Conservation (phyloP, 2,888 invertebrate species). For the Nymphalis c-album region DNA sequence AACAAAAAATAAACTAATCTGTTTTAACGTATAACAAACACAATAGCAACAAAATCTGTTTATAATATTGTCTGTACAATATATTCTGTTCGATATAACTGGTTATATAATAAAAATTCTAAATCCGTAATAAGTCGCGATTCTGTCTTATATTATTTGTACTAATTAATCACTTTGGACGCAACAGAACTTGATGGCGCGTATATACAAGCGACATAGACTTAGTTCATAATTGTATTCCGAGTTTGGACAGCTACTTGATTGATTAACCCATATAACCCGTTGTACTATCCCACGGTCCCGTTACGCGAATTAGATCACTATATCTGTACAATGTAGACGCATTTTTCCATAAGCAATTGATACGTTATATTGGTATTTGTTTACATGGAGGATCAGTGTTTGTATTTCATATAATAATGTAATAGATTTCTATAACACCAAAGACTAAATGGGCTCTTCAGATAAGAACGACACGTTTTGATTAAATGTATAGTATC, state of each 20-base stretch:
- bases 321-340: slow-evolving; percentile 50
- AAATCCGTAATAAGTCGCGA: slow-evolving; percentile 19
- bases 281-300: slow-evolving; percentile 48
- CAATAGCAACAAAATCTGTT: background rate
- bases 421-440: slow-evolving; percentile 26
- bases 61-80: no score
- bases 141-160: slow-evolving; percentile 34
- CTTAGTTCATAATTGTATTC: slow-evolving; percentile 80
- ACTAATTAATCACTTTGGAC: slow-evolving; percentile 71
- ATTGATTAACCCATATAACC: slow-evolving; percentile 67
- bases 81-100: background rate
- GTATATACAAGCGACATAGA: slow-evolving; percentile 67
- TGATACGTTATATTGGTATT: slow-evolving; percentile 21
- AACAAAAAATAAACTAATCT: no score
- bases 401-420: slow-evolving; percentile 34
- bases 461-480: background rate
- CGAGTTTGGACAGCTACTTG: slow-evolving; percentile 73
- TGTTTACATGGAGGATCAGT: slow-evolving; percentile 28
- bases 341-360: slow-evolving; percentile 33
- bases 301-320: slow-evolving; percentile 53
- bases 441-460: slow-evolving; percentile 13
- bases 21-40: background rate
- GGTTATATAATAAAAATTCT: background rate
- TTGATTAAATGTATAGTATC: background rate
- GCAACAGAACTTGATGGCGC: slow-evolving; percentile 56